These are phyloP conservation scores for Laspeyria flexula DNA, from an alignment of 2,888 invertebrate genomes.

Conservation along the genomic window DNA sequence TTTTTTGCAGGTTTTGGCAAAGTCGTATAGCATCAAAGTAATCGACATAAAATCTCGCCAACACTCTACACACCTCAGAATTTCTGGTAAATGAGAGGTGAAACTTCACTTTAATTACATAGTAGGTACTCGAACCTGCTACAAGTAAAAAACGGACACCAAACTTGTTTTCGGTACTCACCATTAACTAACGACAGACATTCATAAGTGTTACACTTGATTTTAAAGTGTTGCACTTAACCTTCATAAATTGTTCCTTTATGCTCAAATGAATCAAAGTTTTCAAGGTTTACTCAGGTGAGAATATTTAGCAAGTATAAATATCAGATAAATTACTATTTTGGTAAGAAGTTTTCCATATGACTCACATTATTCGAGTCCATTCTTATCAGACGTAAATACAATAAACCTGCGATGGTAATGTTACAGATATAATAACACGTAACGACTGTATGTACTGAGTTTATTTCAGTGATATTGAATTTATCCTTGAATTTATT, in stretches of 20 bases:
- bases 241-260: not conserved
- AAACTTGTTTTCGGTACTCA: not conserved
- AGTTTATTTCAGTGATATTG: not conserved
- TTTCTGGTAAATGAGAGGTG: no score
- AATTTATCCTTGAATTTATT: no score
- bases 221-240: not conserved
- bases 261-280: not conserved
- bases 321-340: conserved; percentile 3
- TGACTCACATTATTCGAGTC: conserved; percentile 23
- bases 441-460: not conserved
- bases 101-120: no score
- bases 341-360: conserved; percentile 8
- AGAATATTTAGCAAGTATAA: not conserved
- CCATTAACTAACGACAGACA: not conserved
- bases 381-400: conserved; percentile 29
- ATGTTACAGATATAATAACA: conserved; percentile 8
- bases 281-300: not conserved
- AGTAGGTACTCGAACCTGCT: no score
- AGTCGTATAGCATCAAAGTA: no score
- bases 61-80: no score
- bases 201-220: not conserved
- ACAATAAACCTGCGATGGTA: conserved; percentile 9
- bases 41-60: no score
- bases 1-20: no score
- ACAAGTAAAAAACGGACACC: no score